Evolutionary conservation across 2,888 invertebrate genomes (phyloP), one percentile per base, ranked within the genome.

Genomic region (Choristoneura rosaceana): DNA sequence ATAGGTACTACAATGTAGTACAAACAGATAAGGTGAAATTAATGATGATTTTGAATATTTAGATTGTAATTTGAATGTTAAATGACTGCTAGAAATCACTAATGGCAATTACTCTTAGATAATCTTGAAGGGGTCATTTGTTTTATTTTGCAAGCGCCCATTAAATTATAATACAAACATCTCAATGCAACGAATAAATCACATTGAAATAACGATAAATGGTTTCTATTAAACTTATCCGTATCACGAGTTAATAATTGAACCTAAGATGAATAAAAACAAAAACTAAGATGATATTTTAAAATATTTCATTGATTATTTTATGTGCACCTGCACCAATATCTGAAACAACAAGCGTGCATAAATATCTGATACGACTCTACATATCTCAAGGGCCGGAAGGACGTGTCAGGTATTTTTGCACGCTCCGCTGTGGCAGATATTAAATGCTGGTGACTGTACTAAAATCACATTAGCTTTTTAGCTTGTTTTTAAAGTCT

Each of bases 111-210:
- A 38, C 38, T 38, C 7, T 38, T 38, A 12, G 59, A 43, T 68
- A 63, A 68, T 69, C 14, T 43, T 73, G 25, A 59, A 15, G 17
- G 10, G 15, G 58, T 63, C 47, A 68, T 68, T 69, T 15, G 68
- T 68, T 69, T 69, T 33, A 73, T 68, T 69, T 69, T 15, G 15
- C 52, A 69, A 43, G 59, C 52, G 68, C 68, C 59, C 64, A 69
- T 73, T 64, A 69, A 73, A 38, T 52, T 38, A 38, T 7, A 38
- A 47, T 68, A 62, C n/a, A 58, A 73, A 69, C 65, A 69, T 47
- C 55, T 74, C 70, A 74, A 70, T 74, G 66, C 38, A 74, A 74
- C 38, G 9, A 68, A 74, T 70, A 63, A 70, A 70, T 66, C 67
- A 67, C 67, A 47, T 43, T 63, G 67, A 60, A 65, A 55, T 9